These are phyloP conservation scores for Lipotes vexillifer DNA, from an alignment of 2,113 vertebrate species.

Conservation along the genomic window DNA sequence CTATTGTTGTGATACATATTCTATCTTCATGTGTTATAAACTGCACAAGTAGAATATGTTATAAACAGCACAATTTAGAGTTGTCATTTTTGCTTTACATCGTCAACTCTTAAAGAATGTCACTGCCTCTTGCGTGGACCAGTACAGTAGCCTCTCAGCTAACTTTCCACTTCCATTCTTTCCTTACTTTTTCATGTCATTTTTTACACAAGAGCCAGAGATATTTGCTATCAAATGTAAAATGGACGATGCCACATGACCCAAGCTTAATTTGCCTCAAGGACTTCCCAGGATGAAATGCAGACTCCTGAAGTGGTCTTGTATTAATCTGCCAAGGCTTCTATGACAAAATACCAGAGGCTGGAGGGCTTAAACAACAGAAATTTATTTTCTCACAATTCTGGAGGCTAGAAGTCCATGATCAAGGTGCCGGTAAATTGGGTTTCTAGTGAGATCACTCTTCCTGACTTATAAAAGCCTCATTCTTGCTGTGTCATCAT, in stretches of 20 bases:
- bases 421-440: not conserved
- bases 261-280: not conserved
- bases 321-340: not conserved
- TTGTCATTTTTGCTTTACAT: not conserved
- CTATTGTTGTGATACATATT: not conserved
- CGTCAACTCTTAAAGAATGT: not conserved
- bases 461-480: not conserved
- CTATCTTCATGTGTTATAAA: not conserved
- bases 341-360: not conserved
- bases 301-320: not conserved
- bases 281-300: not conserved
- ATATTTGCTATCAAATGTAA: conserved; percentile 5
- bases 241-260: not conserved
- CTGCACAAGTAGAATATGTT: not conserved
- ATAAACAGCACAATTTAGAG: not conserved
- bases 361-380: not conserved
- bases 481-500: not conserved
- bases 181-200: not conserved
- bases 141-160: not conserved
- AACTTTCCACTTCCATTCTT: not conserved
- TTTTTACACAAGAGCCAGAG: not conserved
- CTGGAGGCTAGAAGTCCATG: not conserved
- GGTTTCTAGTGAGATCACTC: not conserved
- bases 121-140: not conserved
- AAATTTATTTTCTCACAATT: not conserved